These are phyloP conservation scores for Eupithecia exiguata DNA, from an alignment of 2,888 invertebrate genomes.

Conservation along the genomic window DNA sequence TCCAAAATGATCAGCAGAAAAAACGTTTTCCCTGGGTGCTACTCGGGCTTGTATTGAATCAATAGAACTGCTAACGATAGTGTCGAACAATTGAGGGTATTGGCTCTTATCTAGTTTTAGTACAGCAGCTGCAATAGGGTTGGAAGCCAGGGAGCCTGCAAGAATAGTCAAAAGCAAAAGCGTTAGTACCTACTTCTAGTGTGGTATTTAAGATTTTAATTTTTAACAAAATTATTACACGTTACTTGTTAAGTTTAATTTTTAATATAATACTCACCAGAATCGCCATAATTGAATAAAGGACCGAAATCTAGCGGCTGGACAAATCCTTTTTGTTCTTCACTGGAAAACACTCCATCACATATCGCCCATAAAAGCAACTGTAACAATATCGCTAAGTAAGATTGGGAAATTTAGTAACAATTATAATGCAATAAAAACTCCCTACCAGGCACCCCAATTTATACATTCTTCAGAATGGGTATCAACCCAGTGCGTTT, in stretches of 20 bases:
- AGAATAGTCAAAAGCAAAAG: slow-evolving; percentile 57
- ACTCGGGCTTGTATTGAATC: slow-evolving; percentile 73
- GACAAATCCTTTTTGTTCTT: slow-evolving; percentile 76
- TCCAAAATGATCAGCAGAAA: slow-evolving; percentile 76
- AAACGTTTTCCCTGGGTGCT: slow-evolving; percentile 71
- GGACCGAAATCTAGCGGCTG: slow-evolving; percentile 82
- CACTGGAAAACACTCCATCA: slow-evolving; percentile 66
- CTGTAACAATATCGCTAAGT: slow-evolving; percentile 61
- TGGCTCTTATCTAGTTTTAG: slow-evolving; percentile 76
- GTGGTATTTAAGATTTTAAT: background rate
- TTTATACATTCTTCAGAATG: slow-evolving; percentile 69
- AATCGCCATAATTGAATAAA: slow-evolving; percentile 76
- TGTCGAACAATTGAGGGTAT: slow-evolving; percentile 77
- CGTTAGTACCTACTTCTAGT: slow-evolving; percentile 27
- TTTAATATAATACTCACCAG: slow-evolving; percentile 57
- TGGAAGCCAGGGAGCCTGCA: slow-evolving; percentile 80
- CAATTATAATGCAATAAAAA: slow-evolving; percentile 23
- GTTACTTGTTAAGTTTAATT: slow-evolving; percentile 2
- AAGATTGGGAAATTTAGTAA: slow-evolving; percentile 26
- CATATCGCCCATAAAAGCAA: slow-evolving; percentile 74
- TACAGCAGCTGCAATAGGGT: slow-evolving; percentile 72
- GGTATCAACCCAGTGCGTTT: slow-evolving; percentile 72
- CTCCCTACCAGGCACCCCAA: slow-evolving; percentile 72
- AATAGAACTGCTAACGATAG: slow-evolving; percentile 78
- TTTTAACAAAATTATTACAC: background rate